phyloP scores from a whole-genome alignment of 2,113 vertebrate species.

The Datnioides undecimradiatus region DNA sequence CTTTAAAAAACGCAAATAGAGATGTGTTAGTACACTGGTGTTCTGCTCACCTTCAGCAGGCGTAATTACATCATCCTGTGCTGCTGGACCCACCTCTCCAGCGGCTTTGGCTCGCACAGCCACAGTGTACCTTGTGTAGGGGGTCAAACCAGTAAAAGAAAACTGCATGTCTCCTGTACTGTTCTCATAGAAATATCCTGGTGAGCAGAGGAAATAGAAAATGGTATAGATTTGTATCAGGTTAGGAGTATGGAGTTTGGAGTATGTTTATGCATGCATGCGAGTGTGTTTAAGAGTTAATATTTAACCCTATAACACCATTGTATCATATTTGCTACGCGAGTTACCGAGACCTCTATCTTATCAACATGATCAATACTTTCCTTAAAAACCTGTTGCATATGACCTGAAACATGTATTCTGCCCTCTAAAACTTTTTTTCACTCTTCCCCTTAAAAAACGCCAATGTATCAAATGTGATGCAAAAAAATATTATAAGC shows the following conservation, averaged over 20 bases:
- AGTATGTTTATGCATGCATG: background rate
- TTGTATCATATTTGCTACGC: too few relatives aligned
- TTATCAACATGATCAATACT: too few relatives aligned
- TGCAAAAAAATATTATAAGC: too few relatives aligned
- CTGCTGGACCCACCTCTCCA: slow-evolving; percentile 89
- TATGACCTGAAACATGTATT: too few relatives aligned
- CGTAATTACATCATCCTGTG: slow-evolving; percentile 86
- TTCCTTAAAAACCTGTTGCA: too few relatives aligned
- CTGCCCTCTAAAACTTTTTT: too few relatives aligned
- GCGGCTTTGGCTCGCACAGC: slow-evolving; percentile 89
- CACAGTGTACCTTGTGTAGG: slow-evolving; percentile 88
- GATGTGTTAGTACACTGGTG: background rate
- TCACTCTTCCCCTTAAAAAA: too few relatives aligned
- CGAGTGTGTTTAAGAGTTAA: background rate
- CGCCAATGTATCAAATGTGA: too few relatives aligned
- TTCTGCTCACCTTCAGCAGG: slow-evolving; percentile 87
- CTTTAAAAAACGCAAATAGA: too few relatives aligned
- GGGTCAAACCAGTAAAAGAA: slow-evolving; percentile 86
- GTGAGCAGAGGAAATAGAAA: background rate
- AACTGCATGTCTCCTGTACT: slow-evolving; percentile 90
- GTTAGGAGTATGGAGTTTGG: background rate
- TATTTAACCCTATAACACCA: too few relatives aligned
- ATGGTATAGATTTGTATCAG: background rate
- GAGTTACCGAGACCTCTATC: too few relatives aligned
- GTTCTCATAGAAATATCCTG: slow-evolving; percentile 91